These are phyloP conservation scores for Meloe dianella DNA, from an alignment of 2,888 invertebrate species.

Conservation along the genomic window DNA sequence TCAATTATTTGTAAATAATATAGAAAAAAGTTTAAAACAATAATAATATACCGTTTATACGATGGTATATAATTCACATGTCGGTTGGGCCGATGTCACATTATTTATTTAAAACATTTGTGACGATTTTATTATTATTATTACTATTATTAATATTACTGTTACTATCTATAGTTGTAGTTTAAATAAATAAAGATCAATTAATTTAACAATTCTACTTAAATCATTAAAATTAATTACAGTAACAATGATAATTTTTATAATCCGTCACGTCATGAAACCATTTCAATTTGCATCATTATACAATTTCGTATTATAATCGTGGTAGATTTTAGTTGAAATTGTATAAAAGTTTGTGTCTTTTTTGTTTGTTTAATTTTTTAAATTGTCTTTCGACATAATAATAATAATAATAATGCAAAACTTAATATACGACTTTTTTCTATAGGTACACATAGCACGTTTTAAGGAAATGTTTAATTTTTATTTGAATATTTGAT, in stretches of 20 bases:
- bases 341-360: background rate
- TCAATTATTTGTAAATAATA: background rate
- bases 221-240: constrained; percentile 34
- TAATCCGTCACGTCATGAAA: constrained; percentile 32
- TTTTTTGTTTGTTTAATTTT: constrained; percentile 6
- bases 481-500: background rate
- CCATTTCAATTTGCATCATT: constrained; percentile 29
- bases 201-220: constrained; percentile 33
- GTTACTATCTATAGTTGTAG: constrained; percentile 21
- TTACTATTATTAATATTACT: constrained; percentile 23
- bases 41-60: background rate
- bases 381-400: constrained; percentile 23
- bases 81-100: constrained; percentile 22
- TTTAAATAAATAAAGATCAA: constrained; percentile 27
- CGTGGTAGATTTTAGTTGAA: constrained; percentile 19
- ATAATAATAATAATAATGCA: constrained; percentile 14
- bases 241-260: constrained; percentile 32
- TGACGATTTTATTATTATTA: constrained; percentile 9
- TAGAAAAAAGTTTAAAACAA: background rate
- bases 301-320: constrained; percentile 27
- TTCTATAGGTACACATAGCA: background rate
- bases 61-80: constrained; percentile 26
- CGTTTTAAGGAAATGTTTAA: constrained; percentile 9
- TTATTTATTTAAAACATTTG: constrained; percentile 26
- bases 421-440: background rate